Evolutionary conservation across 2,888 invertebrate genomes (phyloP), one percentile per base, ranked within the genome.

Genomic region (Cyclophora punctaria): DNA sequence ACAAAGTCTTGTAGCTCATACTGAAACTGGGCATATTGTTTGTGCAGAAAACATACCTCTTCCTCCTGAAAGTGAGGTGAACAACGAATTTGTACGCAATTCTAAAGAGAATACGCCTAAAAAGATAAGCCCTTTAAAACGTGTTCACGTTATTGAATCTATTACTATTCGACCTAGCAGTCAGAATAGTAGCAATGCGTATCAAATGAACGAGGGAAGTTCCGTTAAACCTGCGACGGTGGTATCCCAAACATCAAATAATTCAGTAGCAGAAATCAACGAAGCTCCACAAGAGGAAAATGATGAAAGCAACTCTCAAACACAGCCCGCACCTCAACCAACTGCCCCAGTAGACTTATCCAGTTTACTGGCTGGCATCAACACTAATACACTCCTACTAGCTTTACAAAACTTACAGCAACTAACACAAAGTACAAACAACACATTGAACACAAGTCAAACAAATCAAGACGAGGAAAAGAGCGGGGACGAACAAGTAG

Each of bases 361-460:
- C 5, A 78, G 73, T 62, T 61, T 89, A 50, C 62, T 89, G 41
- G 66, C 80, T 45, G 79, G 80, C 34, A 84, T 89, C 50, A 85
- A 89, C 56, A 79, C 89, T 33, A 79, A 82, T 55, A 79, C 80
- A 40, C 65, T 89, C 35, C 55, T 85, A 46, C 58, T 85, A 56
- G 89, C 89, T 45, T 69, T 89, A 34, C 83, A 86, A 71, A 88
- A 84, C 64, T 74, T 89, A 54, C 83, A 88, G 60, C 76, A 87
- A 54, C 52, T 88, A 6, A 57, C 75, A 35, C 73, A 80, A 52
- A 75, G 61, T 41, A 48, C 68, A 7, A 59, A 59, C 48, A 55
- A 60, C 50, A 56, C 64, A 41, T 59, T 65, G 5, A 57, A 46
- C 41, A 53, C 48, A 44, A 51, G 58, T 44, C 52, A 50, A 35